Evolutionary conservation across 2,888 invertebrate species (phyloP).

Genomic region (Cerceris rybyensis): DNA sequence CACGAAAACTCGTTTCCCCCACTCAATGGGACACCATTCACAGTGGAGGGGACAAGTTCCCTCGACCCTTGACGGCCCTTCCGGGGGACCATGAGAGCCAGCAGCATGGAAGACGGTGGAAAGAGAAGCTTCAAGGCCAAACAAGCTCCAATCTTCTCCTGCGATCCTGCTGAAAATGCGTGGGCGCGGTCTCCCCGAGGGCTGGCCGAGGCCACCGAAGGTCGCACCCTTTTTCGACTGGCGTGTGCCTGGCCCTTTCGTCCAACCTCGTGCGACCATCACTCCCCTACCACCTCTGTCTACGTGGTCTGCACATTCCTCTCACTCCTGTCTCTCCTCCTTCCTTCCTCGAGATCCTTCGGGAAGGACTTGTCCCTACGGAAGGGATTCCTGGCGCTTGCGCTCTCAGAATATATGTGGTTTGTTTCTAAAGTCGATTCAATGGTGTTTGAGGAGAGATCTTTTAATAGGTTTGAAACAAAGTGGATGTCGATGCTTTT

Average conservation of each 20-base stretch:
- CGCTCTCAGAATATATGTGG: background rate
- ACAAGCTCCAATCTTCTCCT: conserved; percentile 76
- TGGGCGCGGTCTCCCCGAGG: conserved; percentile 82
- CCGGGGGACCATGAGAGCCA: conserved; percentile 16
- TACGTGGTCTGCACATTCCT: conserved; percentile 25
- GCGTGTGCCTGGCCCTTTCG: conserved; percentile 74
- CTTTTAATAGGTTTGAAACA: background rate
- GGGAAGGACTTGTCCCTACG: conserved; percentile 21
- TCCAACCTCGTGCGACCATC: conserved; percentile 71
- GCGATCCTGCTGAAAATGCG: conserved; percentile 81
- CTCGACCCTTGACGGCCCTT: conserved; percentile 56
- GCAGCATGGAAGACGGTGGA: conserved; percentile 20
- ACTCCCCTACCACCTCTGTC: conserved; percentile 57
- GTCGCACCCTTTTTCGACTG: conserved; percentile 80
- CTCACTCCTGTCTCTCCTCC: conserved; percentile 52
- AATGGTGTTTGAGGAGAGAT: background rate
- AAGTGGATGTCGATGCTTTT: background rate
- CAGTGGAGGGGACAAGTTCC: conserved; percentile 3
- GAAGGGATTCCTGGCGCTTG: background rate
- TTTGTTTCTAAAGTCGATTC: too few relatives aligned
- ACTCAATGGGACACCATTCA: background rate
- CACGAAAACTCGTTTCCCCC: conserved; percentile 32
- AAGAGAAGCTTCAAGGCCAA: conserved; percentile 70
- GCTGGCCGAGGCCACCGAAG: conserved; percentile 78
- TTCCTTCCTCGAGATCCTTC: conserved; percentile 45